Evolutionary conservation across 2,888 invertebrate genomes (phyloP).

Genomic region (Eupelmus urozonus): DNA sequence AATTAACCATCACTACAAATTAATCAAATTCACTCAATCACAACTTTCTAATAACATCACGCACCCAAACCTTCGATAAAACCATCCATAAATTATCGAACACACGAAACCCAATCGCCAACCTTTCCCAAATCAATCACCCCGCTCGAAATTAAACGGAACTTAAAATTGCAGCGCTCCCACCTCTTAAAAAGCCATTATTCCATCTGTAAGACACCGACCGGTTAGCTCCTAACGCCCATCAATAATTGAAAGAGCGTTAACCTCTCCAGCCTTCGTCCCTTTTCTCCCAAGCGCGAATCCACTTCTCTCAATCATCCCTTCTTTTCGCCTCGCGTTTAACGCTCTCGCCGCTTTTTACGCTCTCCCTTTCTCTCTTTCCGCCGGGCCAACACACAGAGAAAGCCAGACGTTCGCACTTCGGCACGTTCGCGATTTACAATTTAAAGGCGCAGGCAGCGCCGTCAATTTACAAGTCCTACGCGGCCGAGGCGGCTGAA

Average conservation of each 20-base stretch:
- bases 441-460: conserved; percentile 46
- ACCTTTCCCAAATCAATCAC: too few species aligned
- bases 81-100: too few species aligned
- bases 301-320: conserved; percentile 14
- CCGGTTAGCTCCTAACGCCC: neutral
- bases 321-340: neutral
- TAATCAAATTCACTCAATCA: too few species aligned
- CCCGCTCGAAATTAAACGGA: too few species aligned
- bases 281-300: neutral
- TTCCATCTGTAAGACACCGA: too few species aligned
- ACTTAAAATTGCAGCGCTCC: too few species aligned
- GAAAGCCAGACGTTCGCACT: conserved; percentile 12
- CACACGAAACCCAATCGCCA: too few species aligned
- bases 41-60: too few species aligned
- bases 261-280: neutral
- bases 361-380: neutral
- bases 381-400: neutral
- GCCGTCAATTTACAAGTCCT: conserved; percentile 56
- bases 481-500: conserved; percentile 12
- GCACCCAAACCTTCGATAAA: too few species aligned
- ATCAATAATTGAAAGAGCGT: conserved; percentile 14
- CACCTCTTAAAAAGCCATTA: too few species aligned
- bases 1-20: too few species aligned
- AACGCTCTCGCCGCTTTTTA: neutral
- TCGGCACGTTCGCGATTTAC: conserved; percentile 28